These are phyloP conservation scores for Lottia gigantea DNA, from an alignment of 2,888 invertebrate genomes.

Conservation along the genomic window DNA sequence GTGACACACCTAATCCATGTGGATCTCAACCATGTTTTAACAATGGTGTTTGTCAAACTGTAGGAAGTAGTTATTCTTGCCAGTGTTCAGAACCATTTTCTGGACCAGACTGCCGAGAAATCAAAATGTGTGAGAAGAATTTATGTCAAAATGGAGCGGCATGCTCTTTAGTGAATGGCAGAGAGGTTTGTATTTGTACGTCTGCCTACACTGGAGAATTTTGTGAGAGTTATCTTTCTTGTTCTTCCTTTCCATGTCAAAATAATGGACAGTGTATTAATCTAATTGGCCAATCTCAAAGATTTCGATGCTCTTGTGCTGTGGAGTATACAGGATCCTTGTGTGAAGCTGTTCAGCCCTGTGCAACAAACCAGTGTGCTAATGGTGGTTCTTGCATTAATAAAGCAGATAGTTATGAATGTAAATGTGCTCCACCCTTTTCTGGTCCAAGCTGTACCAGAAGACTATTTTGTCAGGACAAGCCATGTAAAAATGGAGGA, in stretches of 20 bases:
- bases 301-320: slow-evolving; percentile 43
- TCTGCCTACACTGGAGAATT: slow-evolving; percentile 46
- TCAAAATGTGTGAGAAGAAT: slow-evolving; percentile 10
- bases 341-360: slow-evolving; percentile 37
- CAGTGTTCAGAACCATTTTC: slow-evolving; percentile 23
- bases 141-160: slow-evolving; percentile 28
- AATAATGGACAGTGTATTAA: slow-evolving; percentile 48
- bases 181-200: slow-evolving; percentile 45
- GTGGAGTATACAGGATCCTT: slow-evolving; percentile 35
- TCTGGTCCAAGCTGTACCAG: slow-evolving; percentile 42
- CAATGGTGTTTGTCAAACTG: slow-evolving; percentile 40
- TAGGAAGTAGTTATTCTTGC: slow-evolving; percentile 26
- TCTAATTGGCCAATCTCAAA: background rate
- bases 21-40: slow-evolving; percentile 51
- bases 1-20: slow-evolving; percentile 40
- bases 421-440: slow-evolving; percentile 35
- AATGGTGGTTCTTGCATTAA: slow-evolving; percentile 36
- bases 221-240: slow-evolving; percentile 48
- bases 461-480: slow-evolving; percentile 35
- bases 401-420: slow-evolving; percentile 30
- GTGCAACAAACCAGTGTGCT: slow-evolving; percentile 30
- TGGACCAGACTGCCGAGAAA: slow-evolving; percentile 27
- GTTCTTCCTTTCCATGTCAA: slow-evolving; percentile 42
- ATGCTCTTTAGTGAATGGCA: slow-evolving; percentile 23
- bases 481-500: slow-evolving; percentile 47